These are phyloP conservation scores for Strigamia transsilvanica DNA, from an alignment of 2,888 invertebrate species.

Conservation along the genomic window DNA sequence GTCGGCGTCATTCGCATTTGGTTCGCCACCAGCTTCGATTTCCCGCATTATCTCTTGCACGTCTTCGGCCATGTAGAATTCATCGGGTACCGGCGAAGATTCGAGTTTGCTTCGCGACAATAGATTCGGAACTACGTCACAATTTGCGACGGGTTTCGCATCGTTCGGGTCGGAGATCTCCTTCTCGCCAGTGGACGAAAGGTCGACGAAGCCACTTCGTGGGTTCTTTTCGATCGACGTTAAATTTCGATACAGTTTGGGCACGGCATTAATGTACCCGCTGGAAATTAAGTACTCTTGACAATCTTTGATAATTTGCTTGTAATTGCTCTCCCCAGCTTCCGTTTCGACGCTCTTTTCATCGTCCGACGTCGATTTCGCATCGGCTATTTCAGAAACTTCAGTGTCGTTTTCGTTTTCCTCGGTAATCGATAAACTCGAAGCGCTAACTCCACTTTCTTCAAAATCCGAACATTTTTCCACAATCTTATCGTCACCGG, in stretches of 20 bases:
- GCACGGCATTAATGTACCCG: conserved; percentile 51
- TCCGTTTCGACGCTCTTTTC: not conserved
- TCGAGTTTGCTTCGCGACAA: not conserved
- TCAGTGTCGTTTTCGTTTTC: not conserved
- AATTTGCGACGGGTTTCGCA: not conserved
- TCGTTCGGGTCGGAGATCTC: not conserved
- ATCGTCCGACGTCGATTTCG: not conserved
- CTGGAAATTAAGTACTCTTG: conserved; percentile 55
- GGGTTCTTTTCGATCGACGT: conserved; percentile 52
- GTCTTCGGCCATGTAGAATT: conserved; percentile 37
- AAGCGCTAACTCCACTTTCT: too few relatives aligned
- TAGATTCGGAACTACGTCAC: not conserved
- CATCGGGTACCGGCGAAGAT: conserved; percentile 22
- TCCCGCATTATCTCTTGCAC: conserved; percentile 41
- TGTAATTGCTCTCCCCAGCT: conserved; percentile 54
- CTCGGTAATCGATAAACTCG: not conserved
- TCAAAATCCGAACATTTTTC: too few relatives aligned
- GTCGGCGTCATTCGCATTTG: not conserved
- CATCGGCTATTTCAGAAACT: not conserved
- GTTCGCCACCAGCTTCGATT: conserved; percentile 2
- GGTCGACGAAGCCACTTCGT: conserved; percentile 47
- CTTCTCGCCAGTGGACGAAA: conserved; percentile 14
- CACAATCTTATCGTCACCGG: not conserved
- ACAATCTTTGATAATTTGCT: conserved; percentile 56
- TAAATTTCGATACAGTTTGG: conserved; percentile 50